Base-by-base conservation (phyloP, 2,797 vertebrate genomes). In the Peromyscus eremicus region DNA sequence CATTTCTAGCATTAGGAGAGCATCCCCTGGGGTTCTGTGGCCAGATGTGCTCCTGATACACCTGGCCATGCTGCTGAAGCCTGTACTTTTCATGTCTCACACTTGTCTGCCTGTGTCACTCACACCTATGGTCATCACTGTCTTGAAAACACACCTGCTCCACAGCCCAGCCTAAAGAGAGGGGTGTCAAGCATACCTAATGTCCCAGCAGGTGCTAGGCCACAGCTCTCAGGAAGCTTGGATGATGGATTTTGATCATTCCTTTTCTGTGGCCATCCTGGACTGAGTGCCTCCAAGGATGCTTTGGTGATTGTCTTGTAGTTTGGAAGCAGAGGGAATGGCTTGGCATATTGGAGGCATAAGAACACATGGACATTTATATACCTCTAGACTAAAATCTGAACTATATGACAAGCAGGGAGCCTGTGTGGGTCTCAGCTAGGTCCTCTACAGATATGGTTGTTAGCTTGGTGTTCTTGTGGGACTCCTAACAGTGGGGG, bases 91-190 rank as follows among this genome's bases (percentile, higher is more conserved):
- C 84, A 75, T 66, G 76, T 95, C 83, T 92, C 29, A 57, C 76
- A 94, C 85, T 85, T 89, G 94, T 96, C 92, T 96, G n/a, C 81
- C 71, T 96, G 14, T 29, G 64, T 92, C 95, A 95, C 29, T 96
- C 82, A 82, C 4, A 92, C 86, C 87, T 92, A 12, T 34, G 95
- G 83, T 94, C 85, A 93, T 1, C 46, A 9, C 17, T 34, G 64
- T 73, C 94, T 89, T 91, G 92, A 89, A 96, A 96, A 84, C 85
- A 92, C 83, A 94, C 95, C 97, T 97, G 96, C 73, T 94, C 49
- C 85, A 76, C 73, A 96, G 57, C 37, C 29, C 88, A 76, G 19
- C 57, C 57, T 96, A 75, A 34, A 94, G 91, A 94, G 92, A 87
- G 55, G 68, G 14, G n/a, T 89, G 14, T 87, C 83, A 93, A 97